These are phyloP conservation scores for cattle (Bos taurus) DNA, from an alignment of 2,113 vertebrate species.

Conservation along the genomic window DNA sequence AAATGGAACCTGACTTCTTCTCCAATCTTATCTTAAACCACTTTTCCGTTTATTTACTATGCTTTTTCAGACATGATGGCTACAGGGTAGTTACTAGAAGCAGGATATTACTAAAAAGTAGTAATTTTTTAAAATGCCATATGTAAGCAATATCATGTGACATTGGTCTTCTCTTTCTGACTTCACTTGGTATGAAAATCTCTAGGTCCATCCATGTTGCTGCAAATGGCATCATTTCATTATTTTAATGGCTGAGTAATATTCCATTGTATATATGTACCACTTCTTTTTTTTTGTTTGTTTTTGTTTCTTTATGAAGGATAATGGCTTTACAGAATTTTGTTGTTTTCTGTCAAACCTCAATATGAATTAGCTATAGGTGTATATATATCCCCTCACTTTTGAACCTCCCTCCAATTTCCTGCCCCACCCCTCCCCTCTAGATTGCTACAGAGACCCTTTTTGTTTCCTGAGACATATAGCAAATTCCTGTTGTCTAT, in stretches of 20 bases:
- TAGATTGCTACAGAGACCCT: fast-evolving
- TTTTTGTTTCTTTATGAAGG: not conserved
- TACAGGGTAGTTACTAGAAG: not conserved
- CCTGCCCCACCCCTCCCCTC: not conserved
- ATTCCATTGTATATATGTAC: not conserved
- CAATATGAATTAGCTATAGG: not conserved
- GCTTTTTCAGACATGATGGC: not conserved
- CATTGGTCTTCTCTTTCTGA: not conserved
- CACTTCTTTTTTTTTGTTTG: too few relatives aligned
- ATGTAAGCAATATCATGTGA: not conserved
- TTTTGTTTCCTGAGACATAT: not conserved
- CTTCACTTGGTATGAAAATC: not conserved
- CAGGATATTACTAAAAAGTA: not conserved
- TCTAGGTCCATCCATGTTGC: not conserved
- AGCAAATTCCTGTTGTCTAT: not conserved
- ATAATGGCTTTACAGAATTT: not conserved
- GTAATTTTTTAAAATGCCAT: not conserved
- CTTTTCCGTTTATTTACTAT: not conserved
- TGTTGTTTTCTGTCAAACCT: not conserved
- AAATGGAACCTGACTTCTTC: not conserved
- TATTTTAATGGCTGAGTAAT: not conserved
- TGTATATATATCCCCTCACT: not conserved
- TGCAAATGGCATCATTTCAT: not conserved
- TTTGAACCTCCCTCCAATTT: not conserved
- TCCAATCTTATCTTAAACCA: not conserved